phyloP scores from a whole-genome alignment of 1,140 invertebrate genomes.

The Drosophila tsacasi region DNA sequence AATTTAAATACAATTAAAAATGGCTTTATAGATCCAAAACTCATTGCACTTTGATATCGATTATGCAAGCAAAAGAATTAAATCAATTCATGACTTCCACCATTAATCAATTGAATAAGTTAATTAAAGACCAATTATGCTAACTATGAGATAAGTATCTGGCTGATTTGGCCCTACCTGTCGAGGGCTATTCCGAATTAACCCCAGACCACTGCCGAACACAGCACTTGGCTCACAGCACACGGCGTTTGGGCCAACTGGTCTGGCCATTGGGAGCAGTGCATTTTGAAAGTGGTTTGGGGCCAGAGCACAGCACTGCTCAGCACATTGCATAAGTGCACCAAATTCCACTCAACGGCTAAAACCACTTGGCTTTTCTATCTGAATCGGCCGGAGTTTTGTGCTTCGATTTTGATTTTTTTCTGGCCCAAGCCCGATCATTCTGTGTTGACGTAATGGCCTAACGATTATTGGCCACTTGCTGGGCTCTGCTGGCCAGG shows the following conservation, averaged over 20 bases:
- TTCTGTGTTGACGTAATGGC: conserved; percentile 75
- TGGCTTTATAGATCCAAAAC: not conserved
- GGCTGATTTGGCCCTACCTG: conserved; percentile 7
- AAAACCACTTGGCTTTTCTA: conserved; percentile 65
- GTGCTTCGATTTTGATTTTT: conserved; percentile 11
- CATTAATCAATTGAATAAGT: conserved; percentile 20
- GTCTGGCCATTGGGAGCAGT: conserved; percentile 42
- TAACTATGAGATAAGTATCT: conserved; percentile 24
- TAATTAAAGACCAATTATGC: conserved; percentile 31
- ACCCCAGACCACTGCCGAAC: conserved; percentile 17
- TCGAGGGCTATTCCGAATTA: conserved; percentile 19
- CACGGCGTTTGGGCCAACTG: conserved; percentile 49
- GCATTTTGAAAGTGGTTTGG: conserved; percentile 80
- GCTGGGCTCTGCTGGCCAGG: conserved; percentile 22
- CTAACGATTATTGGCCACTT: conserved; percentile 57
- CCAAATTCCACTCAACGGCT: conserved; percentile 62
- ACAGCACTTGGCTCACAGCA: conserved; percentile 17
- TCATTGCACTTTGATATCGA: not conserved
- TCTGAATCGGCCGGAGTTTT: conserved; percentile 62
- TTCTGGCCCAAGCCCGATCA: conserved; percentile 61
- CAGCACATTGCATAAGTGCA: conserved; percentile 78
- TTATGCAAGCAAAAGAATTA: conserved; percentile 6
- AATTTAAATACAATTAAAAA: not conserved
- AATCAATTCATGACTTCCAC: conserved; percentile 4
- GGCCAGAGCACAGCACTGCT: conserved; percentile 41